Conservation (phyloP, 92 coral and sea anemone species). For the Chrysogorgia sp. region DNA sequence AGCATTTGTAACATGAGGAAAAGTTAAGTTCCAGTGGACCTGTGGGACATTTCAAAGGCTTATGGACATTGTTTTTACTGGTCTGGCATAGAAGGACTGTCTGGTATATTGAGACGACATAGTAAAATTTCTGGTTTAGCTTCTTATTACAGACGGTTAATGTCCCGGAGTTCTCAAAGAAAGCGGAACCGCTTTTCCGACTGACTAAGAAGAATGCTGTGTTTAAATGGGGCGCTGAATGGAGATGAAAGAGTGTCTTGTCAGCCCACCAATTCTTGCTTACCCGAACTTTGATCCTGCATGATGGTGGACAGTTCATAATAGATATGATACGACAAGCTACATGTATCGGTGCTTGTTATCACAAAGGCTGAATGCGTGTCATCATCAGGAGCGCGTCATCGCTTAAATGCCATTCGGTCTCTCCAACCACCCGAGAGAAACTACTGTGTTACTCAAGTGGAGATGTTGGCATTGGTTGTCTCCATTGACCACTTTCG, state of each 20-base stretch:
- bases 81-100: constrained; percentile 35
- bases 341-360: constrained; percentile 32
- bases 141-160: constrained; percentile 49
- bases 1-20: constrained; percentile 16
- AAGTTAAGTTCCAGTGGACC: constrained; percentile 9
- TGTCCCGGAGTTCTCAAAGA: constrained; percentile 38
- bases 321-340: constrained; percentile 35
- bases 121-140: constrained; percentile 53
- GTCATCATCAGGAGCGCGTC: constrained; percentile 44
- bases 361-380: constrained; percentile 20
- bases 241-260: constrained; percentile 38
- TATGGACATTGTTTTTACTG: neutral
- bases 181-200: constrained; percentile 47
- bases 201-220: constrained; percentile 26
- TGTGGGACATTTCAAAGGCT: constrained; percentile 3
- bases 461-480: constrained; percentile 50
- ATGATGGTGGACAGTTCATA: constrained; percentile 24
- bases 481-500: constrained; percentile 48
- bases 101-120: constrained; percentile 57
- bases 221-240: constrained; percentile 54
- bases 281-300: constrained; percentile 47
- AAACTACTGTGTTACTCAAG: constrained; percentile 49
- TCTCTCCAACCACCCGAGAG: constrained; percentile 48
- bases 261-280: constrained; percentile 39
- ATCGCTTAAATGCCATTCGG: constrained; percentile 43